These are phyloP conservation scores for Microcaecilia unicolor DNA, from an alignment of 2,797 vertebrate species.

Conservation along the genomic window DNA sequence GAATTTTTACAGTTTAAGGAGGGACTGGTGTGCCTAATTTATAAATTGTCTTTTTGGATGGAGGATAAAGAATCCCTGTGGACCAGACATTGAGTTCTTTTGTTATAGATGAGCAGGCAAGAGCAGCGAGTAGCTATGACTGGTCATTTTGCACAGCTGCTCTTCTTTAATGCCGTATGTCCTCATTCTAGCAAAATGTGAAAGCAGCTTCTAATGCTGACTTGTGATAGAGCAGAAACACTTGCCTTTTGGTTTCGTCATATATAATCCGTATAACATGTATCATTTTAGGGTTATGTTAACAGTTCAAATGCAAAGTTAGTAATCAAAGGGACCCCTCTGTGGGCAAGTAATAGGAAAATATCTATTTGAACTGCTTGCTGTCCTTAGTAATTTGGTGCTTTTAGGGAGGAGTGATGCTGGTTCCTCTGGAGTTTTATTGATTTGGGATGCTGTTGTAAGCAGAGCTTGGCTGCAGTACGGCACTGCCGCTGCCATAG, in stretches of 20 bases:
- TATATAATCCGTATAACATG: too few species aligned
- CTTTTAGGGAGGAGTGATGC: not conserved
- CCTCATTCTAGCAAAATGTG: too few species aligned
- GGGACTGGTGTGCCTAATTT: fast-evolving
- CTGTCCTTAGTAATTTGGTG: not conserved
- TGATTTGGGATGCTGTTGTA: slow-evolving; percentile 18
- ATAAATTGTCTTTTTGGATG: not conserved
- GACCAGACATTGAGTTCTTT: not conserved
- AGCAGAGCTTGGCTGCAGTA: slow-evolving; percentile 16
- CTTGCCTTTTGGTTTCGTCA: too few species aligned
- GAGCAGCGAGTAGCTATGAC: not conserved
- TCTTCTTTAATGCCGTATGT: too few species aligned
- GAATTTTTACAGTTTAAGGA: too few species aligned
- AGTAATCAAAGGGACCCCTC: not conserved
- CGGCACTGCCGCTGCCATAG: slow-evolving; percentile 34
- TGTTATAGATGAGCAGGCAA: not conserved
- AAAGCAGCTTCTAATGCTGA: too few species aligned
- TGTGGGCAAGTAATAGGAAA: not conserved
- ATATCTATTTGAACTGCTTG: not conserved
- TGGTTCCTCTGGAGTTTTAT: slow-evolving; percentile 3
- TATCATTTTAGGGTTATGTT: too few species aligned
- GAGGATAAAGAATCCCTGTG: too few species aligned
- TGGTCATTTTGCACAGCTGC: slow-evolving; percentile 1
- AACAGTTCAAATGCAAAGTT: not conserved
- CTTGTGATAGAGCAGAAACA: too few species aligned